Evolutionary conservation across 2,797 vertebrate genomes (phyloP).

Genomic region (Loriculus beryllinus): DNA sequence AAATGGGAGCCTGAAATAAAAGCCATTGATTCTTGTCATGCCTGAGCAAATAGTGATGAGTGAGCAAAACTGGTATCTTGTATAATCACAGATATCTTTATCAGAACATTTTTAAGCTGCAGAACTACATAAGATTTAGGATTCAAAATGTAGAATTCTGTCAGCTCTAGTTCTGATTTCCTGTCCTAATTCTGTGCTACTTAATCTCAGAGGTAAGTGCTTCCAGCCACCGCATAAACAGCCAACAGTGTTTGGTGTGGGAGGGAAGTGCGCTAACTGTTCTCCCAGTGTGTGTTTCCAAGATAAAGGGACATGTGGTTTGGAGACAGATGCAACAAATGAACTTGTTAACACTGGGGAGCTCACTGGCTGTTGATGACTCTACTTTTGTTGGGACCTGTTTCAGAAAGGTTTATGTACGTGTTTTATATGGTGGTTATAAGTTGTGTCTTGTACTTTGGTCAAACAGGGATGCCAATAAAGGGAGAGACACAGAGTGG

Average conservation of each 20-base stretch:
- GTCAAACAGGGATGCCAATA: neutral
- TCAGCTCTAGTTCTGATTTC: neutral
- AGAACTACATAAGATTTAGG: neutral
- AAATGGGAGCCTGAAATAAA: neutral
- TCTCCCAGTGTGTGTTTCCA: neutral
- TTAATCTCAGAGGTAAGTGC: neutral
- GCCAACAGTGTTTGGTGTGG: fast-evolving
- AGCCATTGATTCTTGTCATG: neutral
- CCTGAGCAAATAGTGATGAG: neutral
- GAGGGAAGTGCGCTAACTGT: neutral
- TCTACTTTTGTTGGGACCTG: neutral
- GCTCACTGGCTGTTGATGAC: neutral
- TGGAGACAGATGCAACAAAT: neutral
- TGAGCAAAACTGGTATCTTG: neutral
- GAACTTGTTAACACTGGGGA: neutral
- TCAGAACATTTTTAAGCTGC: neutral
- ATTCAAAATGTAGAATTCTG: neutral
- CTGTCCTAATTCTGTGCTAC: neutral
- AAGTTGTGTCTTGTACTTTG: neutral
- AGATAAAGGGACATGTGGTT: neutral
- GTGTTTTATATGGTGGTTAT: neutral
- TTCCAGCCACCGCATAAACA: neutral
- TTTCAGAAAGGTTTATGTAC: neutral
- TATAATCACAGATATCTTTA: neutral
- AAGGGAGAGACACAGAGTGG: neutral